These are phyloP conservation scores for Entomobrya proxima DNA, from an alignment of 2,888 invertebrate species.

Conservation along the genomic window DNA sequence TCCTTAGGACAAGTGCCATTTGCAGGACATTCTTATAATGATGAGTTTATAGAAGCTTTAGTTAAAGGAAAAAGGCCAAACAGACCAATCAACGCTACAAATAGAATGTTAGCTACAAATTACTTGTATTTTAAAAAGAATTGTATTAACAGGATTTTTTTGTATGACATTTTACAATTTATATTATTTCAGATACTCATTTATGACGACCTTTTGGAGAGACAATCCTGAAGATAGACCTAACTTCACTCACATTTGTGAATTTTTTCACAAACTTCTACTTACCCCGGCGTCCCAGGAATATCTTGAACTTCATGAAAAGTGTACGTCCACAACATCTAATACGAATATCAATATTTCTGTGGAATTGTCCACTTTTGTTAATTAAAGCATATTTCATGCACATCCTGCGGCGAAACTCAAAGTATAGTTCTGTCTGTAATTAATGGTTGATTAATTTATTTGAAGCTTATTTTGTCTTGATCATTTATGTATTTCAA, in stretches of 20 bases:
- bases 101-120: constrained; percentile 49
- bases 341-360: too few species aligned
- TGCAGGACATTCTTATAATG: constrained; percentile 53
- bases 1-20: constrained; percentile 74
- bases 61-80: constrained; percentile 47
- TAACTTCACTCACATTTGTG: constrained; percentile 39
- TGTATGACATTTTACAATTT: too few species aligned
- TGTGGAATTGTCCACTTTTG: too few species aligned
- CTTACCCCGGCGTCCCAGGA: neutral
- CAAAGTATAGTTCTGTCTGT: too few species aligned
- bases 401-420: too few species aligned
- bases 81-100: constrained; percentile 46
- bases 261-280: constrained; percentile 9
- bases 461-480: too few species aligned
- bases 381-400: too few species aligned
- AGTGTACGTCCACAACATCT: neutral
- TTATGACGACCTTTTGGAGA: constrained; percentile 58
- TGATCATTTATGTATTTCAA: too few species aligned
- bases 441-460: too few species aligned
- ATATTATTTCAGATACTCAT: constrained; percentile 49
- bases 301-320: constrained; percentile 24
- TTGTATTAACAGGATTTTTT: too few species aligned
- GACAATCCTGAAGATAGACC: constrained; percentile 35
- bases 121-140: too few species aligned
- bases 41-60: constrained; percentile 58